Evolutionary conservation across 2,888 invertebrate genomes (phyloP).

Genomic region (Rhagonycha lutea): DNA sequence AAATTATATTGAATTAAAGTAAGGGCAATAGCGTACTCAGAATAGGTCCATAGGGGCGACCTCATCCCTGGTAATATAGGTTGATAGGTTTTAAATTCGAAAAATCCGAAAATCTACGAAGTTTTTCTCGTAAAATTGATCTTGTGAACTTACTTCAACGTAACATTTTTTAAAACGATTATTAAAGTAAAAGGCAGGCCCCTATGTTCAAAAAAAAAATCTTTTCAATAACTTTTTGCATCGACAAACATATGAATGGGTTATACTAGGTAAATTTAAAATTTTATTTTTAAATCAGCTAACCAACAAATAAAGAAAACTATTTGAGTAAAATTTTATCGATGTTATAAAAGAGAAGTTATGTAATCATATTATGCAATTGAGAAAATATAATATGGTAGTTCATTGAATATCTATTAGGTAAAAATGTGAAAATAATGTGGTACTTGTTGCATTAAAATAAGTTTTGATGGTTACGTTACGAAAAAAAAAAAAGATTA

Average conservation of each 20-base stretch:
- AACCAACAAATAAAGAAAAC: too few relatives aligned
- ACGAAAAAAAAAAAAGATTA: not conserved
- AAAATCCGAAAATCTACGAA: not conserved
- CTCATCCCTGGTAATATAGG: not conserved
- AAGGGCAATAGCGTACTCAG: not conserved
- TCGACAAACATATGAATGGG: too few relatives aligned
- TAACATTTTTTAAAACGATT: not conserved
- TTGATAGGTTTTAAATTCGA: not conserved
- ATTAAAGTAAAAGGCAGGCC: too few relatives aligned
- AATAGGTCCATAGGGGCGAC: not conserved
- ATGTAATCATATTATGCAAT: not conserved
- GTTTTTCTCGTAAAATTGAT: not conserved
- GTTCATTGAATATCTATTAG: not conserved
- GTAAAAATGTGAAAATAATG: not conserved
- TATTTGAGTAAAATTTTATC: not conserved
- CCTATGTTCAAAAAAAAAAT: too few relatives aligned
- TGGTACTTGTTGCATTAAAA: not conserved
- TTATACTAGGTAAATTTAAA: too few relatives aligned
- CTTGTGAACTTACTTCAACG: not conserved
- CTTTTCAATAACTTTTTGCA: too few relatives aligned
- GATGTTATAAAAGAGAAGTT: not conserved
- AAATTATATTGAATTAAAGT: not conserved
- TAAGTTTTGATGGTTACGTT: not conserved
- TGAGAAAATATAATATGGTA: not conserved
- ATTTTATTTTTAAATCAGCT: too few relatives aligned